phyloP scores from a whole-genome alignment of 2,888 invertebrate species.

The Dynastes maya region DNA sequence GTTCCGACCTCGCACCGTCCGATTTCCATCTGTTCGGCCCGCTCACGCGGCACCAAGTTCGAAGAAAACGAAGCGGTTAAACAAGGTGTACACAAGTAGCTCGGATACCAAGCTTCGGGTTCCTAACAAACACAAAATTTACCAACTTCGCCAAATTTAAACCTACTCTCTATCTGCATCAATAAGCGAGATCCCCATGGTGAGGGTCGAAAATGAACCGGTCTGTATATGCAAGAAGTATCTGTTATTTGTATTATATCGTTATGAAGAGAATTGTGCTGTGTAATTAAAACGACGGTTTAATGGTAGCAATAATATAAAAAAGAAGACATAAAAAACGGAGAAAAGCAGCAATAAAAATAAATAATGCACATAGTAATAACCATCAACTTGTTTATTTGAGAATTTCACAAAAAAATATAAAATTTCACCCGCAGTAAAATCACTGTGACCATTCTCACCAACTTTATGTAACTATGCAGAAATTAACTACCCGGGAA shows the following conservation, averaged over 20 bases:
- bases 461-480: conserved; percentile 29
- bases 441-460: background rate
- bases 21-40: no score
- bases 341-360: conserved; percentile 5
- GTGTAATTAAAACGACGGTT: background rate
- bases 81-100: no score
- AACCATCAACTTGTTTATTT: conserved; percentile 34
- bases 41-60: no score
- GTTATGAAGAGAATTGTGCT: background rate
- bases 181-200: no score
- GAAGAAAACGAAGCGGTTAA: no score
- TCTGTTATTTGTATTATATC: background rate
- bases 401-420: conserved; percentile 3
- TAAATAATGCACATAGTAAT: conserved; percentile 18
- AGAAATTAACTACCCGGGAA: conserved; percentile 23
- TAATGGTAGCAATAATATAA: background rate
- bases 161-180: no score
- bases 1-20: no score
- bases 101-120: no score
- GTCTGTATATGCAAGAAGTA: no score
- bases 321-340: background rate
- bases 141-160: no score
- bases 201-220: no score
- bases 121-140: no score
- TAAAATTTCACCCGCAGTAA: conserved; percentile 11